Base-by-base conservation (phyloP, 1,140 invertebrate genomes). In the Cherax quadricarinatus region DNA sequence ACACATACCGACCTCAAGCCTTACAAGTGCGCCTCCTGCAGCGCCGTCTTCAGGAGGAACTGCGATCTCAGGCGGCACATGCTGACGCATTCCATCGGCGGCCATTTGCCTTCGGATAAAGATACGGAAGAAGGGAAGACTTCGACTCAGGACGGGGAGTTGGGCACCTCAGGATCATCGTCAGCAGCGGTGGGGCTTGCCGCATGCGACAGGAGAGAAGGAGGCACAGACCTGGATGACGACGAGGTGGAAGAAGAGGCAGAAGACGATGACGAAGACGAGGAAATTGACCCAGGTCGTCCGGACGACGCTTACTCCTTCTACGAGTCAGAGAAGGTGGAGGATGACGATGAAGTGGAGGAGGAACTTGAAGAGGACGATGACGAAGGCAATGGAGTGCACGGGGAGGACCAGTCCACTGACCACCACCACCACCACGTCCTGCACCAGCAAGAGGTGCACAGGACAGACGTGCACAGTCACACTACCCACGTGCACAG, bases 1-100 rank as follows among this genome's bases (percentile, higher is more conserved):
- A 91, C 90, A 24, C 90, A 91, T 78, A 91, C 90, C 21, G 90
- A 91, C 78, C 90, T 91, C 75, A 91, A 91, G 62, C 90, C 90
- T 1, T 91, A 91, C 78, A 91, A 91, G 90, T 91, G 90, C 70
- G 90, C 90, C 85, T 86, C 90, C 75, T 91, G 90, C 85, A 91
- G 90, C 90, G 90, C 90, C 90, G 90, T 93, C 24, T 95, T 94
- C 90, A 85, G 94, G n/a, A 88, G 94, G 48, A 94, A 94, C 94
- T 98, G 97, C 95, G 98, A 98, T 95, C 95, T 98, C 51, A 95
- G 97, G 81, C 96, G 98, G 86, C 98, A 98, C 95, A 97, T 97
- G 14, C 94, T 98, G 60, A 98, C 98, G 1, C 98, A 98, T 94
- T 97, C 97, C 0, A 97, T 98, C 84, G 90, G 90, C 0, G 97